Percentiles rank a stretch among this genome's conserved stretches.
phyloP scores from a whole-genome alignment of 2,888 invertebrate genomes.

The Eutolmus rufibarbis region DNA sequence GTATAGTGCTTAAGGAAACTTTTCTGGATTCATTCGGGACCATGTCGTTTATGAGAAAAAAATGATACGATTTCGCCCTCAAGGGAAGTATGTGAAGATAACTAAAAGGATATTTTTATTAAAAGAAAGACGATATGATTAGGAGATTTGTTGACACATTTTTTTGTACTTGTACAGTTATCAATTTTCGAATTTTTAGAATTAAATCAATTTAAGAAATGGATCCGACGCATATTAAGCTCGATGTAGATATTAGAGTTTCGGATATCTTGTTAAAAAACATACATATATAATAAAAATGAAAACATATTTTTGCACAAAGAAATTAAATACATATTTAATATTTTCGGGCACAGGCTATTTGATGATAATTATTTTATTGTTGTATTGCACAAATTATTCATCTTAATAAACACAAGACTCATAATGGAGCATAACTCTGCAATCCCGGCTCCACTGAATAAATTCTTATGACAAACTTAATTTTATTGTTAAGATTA shows the following conservation, averaged over 20 bases:
- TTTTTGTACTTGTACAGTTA: background rate
- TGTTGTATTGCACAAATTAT: background rate
- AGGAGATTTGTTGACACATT: background rate
- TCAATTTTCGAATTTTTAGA: background rate
- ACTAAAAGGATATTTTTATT: background rate
- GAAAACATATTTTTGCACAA: background rate
- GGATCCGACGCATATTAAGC: background rate
- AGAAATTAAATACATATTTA: background rate
- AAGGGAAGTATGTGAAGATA: background rate
- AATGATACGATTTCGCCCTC: background rate
- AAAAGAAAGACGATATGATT: background rate
- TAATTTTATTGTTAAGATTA: no score
- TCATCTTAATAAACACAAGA: background rate
- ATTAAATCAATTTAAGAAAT: background rate
- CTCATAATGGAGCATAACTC: no score
- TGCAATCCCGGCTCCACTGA: no score
- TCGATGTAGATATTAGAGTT: background rate
- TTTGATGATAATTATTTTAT: background rate
- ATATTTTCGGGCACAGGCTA: background rate
- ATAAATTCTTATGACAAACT: no score
- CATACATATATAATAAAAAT: background rate
- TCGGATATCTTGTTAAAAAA: background rate
- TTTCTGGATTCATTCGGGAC: slow-evolving; percentile 20
- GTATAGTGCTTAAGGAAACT: background rate
- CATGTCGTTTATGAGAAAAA: background rate